Evolutionary conservation across 35 echinoderm and acorn worm species (phyloP).

Genomic region (Apostichopus parvimensis): DNA sequence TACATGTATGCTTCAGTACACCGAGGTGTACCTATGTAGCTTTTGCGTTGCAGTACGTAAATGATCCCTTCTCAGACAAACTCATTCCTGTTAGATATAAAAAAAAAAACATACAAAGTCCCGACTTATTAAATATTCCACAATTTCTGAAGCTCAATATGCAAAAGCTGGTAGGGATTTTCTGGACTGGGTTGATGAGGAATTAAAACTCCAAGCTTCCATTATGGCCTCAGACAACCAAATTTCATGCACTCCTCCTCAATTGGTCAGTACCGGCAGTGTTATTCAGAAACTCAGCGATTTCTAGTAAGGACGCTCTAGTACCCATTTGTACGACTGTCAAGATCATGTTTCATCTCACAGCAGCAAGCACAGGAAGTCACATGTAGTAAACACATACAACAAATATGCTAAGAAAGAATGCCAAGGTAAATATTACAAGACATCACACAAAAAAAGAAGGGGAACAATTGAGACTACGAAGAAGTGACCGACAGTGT

Average conservation of each 20-base stretch:
- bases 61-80: neutral
- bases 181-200: slow-evolving; percentile 14
- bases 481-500: no score
- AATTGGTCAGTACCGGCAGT: neutral
- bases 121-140: slow-evolving; percentile 1
- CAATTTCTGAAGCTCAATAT: neutral
- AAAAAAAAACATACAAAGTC: neutral
- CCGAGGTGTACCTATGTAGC: neutral
- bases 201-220: no score
- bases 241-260: neutral
- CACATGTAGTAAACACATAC: neutral
- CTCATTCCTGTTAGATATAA: neutral
- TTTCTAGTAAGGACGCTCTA: neutral
- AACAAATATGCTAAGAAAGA: neutral
- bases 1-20: neutral
- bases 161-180: slow-evolving; percentile 1
- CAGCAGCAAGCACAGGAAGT: neutral
- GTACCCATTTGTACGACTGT: neutral
- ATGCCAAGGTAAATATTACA: neutral
- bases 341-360: neutral
- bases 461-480: no score
- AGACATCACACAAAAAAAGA: neutral
- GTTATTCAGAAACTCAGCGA: neutral
- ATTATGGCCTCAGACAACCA: no score
- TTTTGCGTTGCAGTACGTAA: neutral